Evolutionary conservation across 2,113 vertebrate genomes (phyloP).

Genomic region (Otolemur garnettii): DNA sequence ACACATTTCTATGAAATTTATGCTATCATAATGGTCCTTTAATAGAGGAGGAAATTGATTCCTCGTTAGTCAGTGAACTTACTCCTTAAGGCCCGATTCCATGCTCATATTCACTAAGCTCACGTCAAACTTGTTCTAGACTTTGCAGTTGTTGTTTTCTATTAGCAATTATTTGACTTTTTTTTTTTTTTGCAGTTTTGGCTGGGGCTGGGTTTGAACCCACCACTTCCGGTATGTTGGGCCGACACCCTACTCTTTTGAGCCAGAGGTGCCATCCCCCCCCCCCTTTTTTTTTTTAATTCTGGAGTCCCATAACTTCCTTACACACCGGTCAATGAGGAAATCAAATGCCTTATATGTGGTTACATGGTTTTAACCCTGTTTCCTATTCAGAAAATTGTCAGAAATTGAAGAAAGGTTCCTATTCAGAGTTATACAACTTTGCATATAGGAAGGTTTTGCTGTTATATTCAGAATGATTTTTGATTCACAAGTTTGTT

Average conservation of each 20-base stretch:
- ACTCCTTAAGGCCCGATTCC: background rate
- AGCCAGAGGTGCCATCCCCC: too few species aligned
- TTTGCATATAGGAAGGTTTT: background rate
- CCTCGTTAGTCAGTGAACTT: background rate
- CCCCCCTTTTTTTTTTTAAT: background rate
- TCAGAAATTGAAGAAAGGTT: background rate
- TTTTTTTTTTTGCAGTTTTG: background rate
- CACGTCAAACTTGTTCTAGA: background rate
- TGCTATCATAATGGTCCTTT: background rate
- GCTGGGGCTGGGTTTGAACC: too few species aligned
- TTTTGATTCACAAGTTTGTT: background rate
- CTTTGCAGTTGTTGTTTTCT: background rate
- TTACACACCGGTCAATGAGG: background rate
- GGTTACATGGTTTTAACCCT: background rate
- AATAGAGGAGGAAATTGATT: background rate
- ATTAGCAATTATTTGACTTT: background rate
- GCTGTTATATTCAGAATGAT: background rate
- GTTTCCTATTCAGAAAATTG: background rate
- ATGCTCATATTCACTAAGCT: background rate
- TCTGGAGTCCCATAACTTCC: background rate
- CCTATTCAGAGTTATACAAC: background rate
- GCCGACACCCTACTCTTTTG: too few species aligned
- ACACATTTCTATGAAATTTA: background rate
- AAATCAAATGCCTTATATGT: background rate
- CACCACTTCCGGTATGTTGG: too few species aligned